Evolutionary conservation across 2,113 vertebrate species (phyloP).

Genomic region (Gymnogyps californianus): DNA sequence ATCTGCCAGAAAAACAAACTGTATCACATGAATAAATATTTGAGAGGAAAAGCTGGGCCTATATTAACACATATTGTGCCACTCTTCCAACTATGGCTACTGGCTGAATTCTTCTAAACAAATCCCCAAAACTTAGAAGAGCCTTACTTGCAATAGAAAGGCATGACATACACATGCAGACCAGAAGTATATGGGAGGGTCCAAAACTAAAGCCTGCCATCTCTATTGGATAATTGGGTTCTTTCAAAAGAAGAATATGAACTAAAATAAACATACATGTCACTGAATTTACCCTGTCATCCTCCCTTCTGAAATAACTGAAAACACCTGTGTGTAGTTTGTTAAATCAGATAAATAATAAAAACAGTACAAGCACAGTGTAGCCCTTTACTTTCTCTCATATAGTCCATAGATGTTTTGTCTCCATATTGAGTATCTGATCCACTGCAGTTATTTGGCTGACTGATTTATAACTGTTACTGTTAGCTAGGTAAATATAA

Average conservation of each 20-base stretch:
- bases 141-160: neutral
- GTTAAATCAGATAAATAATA: neutral
- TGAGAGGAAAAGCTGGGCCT: neutral
- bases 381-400: neutral
- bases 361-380: neutral
- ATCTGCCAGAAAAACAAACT: conserved; percentile 36
- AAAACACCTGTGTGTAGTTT: neutral
- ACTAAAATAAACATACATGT: neutral
- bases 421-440: neutral
- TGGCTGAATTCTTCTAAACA: neutral
- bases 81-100: neutral
- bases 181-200: fast-evolving
- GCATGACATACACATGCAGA: neutral
- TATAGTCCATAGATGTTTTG: fast-evolving
- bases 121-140: neutral
- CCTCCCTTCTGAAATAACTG: neutral
- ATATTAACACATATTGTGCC: neutral
- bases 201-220: neutral
- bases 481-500: neutral
- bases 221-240: neutral
- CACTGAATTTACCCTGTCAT: neutral
- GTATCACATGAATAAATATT: conserved; percentile 16
- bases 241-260: neutral
- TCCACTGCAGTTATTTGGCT: neutral
- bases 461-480: neutral